Percentiles rank a stretch among this genome's conserved stretches.
Conservation (phyloP, 2,888 invertebrate species). For the Philereme transversata region DNA sequence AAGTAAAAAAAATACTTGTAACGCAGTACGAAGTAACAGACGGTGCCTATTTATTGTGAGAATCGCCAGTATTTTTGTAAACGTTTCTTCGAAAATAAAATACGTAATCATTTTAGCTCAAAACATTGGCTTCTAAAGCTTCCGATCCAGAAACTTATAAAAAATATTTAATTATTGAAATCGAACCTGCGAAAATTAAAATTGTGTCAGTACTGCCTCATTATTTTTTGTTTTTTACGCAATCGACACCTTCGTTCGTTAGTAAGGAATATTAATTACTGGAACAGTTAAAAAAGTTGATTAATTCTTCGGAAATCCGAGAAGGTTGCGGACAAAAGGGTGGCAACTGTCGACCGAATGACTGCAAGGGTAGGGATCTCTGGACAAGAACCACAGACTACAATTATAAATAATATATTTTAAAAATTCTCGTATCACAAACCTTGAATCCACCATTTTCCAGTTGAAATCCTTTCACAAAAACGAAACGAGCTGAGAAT, state of each 20-base stretch:
- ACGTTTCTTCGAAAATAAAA: too few species aligned
- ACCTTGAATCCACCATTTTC: too few species aligned
- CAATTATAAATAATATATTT: too few species aligned
- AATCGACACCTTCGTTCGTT: constrained; percentile 71
- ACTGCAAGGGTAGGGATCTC: not conserved
- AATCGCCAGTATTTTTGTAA: too few species aligned
- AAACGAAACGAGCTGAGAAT: too few species aligned
- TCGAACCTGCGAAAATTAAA: constrained; percentile 21
- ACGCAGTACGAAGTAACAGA: constrained; percentile 25
- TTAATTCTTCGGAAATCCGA: constrained; percentile 75
- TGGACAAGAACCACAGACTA: too few species aligned
- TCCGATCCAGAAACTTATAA: too few species aligned
- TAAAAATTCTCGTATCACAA: too few species aligned
- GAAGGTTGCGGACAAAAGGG: constrained; percentile 74
- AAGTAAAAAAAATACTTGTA: constrained; percentile 34
- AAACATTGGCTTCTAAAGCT: too few species aligned
- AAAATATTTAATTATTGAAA: constrained; percentile 16
- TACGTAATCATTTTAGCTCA: too few species aligned
- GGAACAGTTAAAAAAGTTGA: constrained; percentile 64
- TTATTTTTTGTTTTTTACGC: constrained; percentile 68
- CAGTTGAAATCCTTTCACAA: too few species aligned
- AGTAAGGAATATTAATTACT: constrained; percentile 75
- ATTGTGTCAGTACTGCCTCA: constrained; percentile 48
- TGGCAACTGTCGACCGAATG: constrained; percentile 25
- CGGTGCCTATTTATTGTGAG: too few species aligned